phyloP scores from a whole-genome alignment of 1,140 invertebrate genomes.

The Cydia strobilella region DNA sequence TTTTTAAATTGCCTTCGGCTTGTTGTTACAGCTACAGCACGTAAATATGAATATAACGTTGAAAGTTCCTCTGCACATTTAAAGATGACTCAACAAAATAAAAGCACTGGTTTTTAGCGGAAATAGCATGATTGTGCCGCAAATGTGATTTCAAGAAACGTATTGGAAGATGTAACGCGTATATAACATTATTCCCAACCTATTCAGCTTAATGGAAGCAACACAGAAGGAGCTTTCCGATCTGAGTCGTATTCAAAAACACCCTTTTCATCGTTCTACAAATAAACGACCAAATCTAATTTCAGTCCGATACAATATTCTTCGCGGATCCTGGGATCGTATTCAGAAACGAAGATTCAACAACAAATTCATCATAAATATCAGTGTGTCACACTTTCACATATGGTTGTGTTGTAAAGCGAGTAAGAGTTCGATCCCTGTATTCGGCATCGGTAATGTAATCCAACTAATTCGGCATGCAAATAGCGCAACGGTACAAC shows the following conservation, averaged over 20 bases:
- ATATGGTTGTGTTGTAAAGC: neutral
- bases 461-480: too few relatives aligned
- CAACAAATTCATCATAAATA: neutral
- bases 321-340: constrained; percentile 9
- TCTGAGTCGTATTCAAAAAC: constrained; percentile 36
- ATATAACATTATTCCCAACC: constrained; percentile 50
- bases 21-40: neutral
- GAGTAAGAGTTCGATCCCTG: neutral
- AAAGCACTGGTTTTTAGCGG: constrained; percentile 16
- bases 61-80: neutral
- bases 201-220: constrained; percentile 62
- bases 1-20: constrained; percentile 2
- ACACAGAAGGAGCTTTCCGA: constrained; percentile 50
- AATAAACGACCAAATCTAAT: constrained; percentile 53
- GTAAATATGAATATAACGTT: constrained; percentile 9
- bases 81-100: constrained; percentile 16
- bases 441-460: too few relatives aligned
- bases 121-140: constrained; percentile 42
- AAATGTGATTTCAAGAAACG: constrained; percentile 54
- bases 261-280: constrained; percentile 41
- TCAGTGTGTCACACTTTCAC: neutral
- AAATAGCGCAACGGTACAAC: constrained; percentile 45
- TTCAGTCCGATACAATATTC: constrained; percentile 42
- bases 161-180: constrained; percentile 59
- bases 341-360: neutral